These are phyloP conservation scores for Drosophila kepulauana DNA, from an alignment of 1,140 invertebrate species.

Conservation along the genomic window DNA sequence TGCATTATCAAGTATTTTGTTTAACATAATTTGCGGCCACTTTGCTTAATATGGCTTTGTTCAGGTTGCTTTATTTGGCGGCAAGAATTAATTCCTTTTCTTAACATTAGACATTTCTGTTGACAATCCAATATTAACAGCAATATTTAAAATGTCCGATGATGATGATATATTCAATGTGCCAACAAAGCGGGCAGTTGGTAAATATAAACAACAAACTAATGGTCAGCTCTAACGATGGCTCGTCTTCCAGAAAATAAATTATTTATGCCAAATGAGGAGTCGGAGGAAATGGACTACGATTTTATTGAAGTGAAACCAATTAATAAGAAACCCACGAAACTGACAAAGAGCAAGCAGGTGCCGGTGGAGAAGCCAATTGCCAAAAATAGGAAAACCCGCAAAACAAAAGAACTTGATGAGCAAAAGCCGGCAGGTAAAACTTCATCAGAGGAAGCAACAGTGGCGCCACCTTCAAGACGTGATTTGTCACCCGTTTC, in stretches of 20 bases:
- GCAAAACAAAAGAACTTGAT: not conserved
- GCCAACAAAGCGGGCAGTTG: constrained; percentile 12
- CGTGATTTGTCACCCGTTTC: constrained; percentile 53
- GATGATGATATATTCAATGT: constrained; percentile 65
- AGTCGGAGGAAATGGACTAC: constrained; percentile 47
- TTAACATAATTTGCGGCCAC: not conserved
- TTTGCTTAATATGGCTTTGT: constrained; percentile 17
- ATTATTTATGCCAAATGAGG: constrained; percentile 6
- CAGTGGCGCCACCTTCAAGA: not conserved
- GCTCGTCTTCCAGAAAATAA: constrained; percentile 16
- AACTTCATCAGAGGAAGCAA: not conserved
- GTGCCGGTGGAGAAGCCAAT: not conserved
- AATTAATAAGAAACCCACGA: constrained; percentile 32
- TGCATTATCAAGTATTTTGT: not conserved
- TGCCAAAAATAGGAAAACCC: not conserved
- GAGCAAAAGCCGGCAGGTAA: not conserved
- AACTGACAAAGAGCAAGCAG: constrained; percentile 17
- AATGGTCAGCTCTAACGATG: not conserved
- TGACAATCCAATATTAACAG: not conserved
- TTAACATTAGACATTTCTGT: not conserved
- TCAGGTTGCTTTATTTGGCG: constrained; percentile 45
- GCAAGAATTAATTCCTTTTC: not conserved
- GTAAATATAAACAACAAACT: constrained; percentile 26
- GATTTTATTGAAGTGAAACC: constrained; percentile 40
- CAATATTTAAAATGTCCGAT: constrained; percentile 52